Base-by-base conservation (phyloP, 2,888 invertebrate species). In the Druceiella hillmani region DNA sequence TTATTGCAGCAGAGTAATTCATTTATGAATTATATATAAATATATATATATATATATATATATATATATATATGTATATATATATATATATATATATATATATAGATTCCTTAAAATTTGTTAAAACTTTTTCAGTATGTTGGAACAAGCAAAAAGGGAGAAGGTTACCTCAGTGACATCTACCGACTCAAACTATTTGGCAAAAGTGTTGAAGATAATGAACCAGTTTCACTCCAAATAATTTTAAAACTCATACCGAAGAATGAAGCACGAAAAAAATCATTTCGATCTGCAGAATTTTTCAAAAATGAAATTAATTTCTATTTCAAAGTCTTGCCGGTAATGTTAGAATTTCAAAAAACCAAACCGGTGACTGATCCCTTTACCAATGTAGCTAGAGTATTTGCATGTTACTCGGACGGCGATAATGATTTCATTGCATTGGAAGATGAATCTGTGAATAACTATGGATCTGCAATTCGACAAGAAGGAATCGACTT, bases 391-490 rank as follows among this genome's bases (percentile, higher is more conserved):
- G 5, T 27, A 5, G 7, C 5, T 5, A 5, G 27, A 10, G 12
- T 10, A n/a, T 27, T 27, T 10, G 27, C 27, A 5, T 7, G 5
- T n/a, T 10, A 27, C 11, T 27, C 27, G 5, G 11, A 27, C 11
- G 27, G 27, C 7, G 7, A 7, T 6, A 27, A 27, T 27, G 27
- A 27, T 10, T 27, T 27, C 27, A 27, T 27, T 10, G 6, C 11
- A 4, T 5, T 10, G 5, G 27, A 27, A 27, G 27, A 27, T 27
- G 5, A 11, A 4, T 5, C 4, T 4, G 11, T 5, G 12, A 11
- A 5, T 4, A 12, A 12, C 5, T 27, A 27, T 27, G 12, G 11
- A 27, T 5, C 7, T n/a, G n/a, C 11, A 4, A 10, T 10, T 27
- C 5, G n/a, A 10, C 5, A 5, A 5, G 11, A 7, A 10, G 4